Evolutionary conservation across 2,113 vertebrate genomes (phyloP), one percentile per base, ranked within the genome.

Genomic region (Anoplopoma fimbria): DNA sequence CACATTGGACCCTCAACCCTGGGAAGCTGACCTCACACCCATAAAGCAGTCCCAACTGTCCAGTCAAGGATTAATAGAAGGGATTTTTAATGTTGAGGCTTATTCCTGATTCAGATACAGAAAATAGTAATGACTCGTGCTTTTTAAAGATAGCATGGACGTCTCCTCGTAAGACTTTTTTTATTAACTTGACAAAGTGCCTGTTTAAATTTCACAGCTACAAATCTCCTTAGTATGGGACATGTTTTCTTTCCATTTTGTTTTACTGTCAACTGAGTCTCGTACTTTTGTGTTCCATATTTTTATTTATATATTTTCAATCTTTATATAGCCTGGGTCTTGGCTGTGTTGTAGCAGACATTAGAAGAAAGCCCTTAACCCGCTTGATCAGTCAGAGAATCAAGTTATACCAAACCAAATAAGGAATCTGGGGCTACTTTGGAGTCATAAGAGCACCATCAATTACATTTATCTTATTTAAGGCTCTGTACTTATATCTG

Each of bases 11-110:
- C 80, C 65, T 77, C 72, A 86, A 74, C 80, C 92, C 91, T 95
- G 94, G 93, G 92, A 94, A 94, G 84, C 71, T 93, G 90, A 89
- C 93, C 92, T 80, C 82, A 55, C 57, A 73, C 76, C 79, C 84
- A 92, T 81, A 83, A 89, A 92, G 88, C 82, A 81, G 70, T 88
- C 83, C 81, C 69, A 87, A 86, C 67, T 75, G 75, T 82, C 64
- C 15, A 76, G 69, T 69, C 65, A 38, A 78, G 60, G 55, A 86
- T 69, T 47, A 75, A 79, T 63, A 75, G 58, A 38, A 78, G 34
- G 31, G 57, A 75, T 87, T 69, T 81, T 64, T 9, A 64, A 55
- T 60, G 67, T 64, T 82, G 9, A 25, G 63, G 15, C 27, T 74
- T 63, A 19, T 38, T 31, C 21, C 6, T 2, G 17, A 71, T 79